These are phyloP conservation scores for Nomada ruficornis DNA, from an alignment of 2,888 invertebrate species.

Conservation along the genomic window DNA sequence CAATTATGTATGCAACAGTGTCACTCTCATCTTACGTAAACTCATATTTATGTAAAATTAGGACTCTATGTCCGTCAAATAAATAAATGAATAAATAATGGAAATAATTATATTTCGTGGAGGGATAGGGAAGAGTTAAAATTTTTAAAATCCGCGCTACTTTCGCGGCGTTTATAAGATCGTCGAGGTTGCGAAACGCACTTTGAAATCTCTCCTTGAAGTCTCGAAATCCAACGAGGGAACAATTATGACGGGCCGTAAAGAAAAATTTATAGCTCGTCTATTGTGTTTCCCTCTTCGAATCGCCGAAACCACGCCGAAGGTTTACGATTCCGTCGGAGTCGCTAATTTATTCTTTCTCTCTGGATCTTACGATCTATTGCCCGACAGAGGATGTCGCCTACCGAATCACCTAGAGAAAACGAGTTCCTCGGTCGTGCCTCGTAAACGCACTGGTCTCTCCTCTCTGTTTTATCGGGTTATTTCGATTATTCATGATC, in stretches of 20 bases:
- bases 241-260: conserved; percentile 46
- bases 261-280: conserved; percentile 50
- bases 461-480: conserved; percentile 57
- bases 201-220: neutral
- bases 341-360: conserved; percentile 50
- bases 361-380: conserved; percentile 32
- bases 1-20: too few relatives aligned
- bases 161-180: conserved; percentile 14
- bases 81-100: too few relatives aligned
- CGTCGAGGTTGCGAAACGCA: conserved; percentile 36
- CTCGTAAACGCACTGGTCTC: conserved; percentile 51
- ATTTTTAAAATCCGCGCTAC: neutral
- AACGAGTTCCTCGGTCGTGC: conserved; percentile 57
- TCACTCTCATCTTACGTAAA: too few relatives aligned
- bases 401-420: conserved; percentile 41
- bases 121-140: neutral
- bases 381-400: conserved; percentile 40
- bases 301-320: conserved; percentile 27
- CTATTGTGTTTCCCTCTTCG: conserved; percentile 37
- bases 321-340: conserved; percentile 55
- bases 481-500: conserved; percentile 71
- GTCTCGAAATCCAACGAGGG: conserved; percentile 3
- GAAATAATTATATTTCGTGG: too few relatives aligned
- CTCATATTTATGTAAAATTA: too few relatives aligned
- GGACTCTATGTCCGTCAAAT: too few relatives aligned